Conservation (phyloP, 2,797 vertebrate genomes). For the Heteromormyrus szaboi region DNA sequence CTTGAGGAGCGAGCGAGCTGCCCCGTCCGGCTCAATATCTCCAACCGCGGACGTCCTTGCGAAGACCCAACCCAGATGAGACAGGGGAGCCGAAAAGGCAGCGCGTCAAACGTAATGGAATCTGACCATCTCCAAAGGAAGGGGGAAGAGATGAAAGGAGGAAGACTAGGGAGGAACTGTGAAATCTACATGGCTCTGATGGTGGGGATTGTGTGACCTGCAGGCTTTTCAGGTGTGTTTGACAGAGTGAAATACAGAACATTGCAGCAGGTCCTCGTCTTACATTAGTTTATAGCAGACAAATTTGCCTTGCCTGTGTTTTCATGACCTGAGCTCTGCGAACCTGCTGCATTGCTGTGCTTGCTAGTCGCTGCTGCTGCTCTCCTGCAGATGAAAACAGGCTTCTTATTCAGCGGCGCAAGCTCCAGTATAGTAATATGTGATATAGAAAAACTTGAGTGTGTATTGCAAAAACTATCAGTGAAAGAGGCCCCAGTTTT, state of each 20-base stretch:
- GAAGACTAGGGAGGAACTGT: background rate
- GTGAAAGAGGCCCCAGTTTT: background rate
- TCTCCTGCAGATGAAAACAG: background rate
- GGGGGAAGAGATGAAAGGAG: background rate
- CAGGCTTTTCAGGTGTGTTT: background rate
- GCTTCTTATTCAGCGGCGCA: background rate
- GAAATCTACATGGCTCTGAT: background rate
- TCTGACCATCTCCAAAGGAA: constrained; percentile 5
- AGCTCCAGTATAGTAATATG: background rate
- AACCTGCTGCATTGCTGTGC: background rate
- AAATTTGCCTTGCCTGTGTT: background rate
- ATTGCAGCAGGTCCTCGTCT: background rate
- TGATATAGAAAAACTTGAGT: background rate
- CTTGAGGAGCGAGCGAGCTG: background rate
- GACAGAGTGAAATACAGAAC: background rate
- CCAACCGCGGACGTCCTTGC: background rate
- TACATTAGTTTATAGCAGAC: background rate
- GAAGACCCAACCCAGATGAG: background rate
- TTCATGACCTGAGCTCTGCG: background rate
- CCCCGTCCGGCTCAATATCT: background rate
- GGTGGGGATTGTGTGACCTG: background rate
- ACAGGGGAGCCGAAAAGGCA: background rate
- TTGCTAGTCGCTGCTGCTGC: background rate
- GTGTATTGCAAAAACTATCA: background rate
- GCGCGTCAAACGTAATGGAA: constrained; percentile 4